A percentile compares a stretch with the other conserved stretches of the same genome.
Conservation (phyloP, 2,797 vertebrate species). For the Apogon hyalosoma region DNA sequence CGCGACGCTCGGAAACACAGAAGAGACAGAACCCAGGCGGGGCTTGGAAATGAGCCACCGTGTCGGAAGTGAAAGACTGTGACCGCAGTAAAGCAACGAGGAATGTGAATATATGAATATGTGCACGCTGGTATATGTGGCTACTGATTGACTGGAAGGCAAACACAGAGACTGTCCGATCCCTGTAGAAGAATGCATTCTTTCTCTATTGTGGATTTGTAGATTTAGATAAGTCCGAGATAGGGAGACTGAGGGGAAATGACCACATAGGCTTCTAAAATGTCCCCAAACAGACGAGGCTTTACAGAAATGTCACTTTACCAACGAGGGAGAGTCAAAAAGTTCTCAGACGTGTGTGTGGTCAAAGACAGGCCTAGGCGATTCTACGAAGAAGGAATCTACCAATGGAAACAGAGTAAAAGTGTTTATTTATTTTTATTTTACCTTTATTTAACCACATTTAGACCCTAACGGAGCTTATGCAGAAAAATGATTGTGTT, state of each 20-base stretch:
- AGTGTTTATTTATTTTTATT: too few relatives aligned
- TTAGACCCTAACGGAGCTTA: too few relatives aligned
- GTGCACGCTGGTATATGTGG: slow-evolving; percentile 22
- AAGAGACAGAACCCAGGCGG: slow-evolving; percentile 18
- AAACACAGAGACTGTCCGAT: slow-evolving; percentile 51
- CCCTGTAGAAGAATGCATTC: slow-evolving; percentile 48
- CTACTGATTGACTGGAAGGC: slow-evolving; percentile 68
- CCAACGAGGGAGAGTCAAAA: too few relatives aligned
- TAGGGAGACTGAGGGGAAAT: not conserved
- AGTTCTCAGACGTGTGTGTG: too few relatives aligned
- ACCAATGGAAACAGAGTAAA: too few relatives aligned
- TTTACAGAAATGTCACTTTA: not conserved
- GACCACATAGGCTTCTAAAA: not conserved
- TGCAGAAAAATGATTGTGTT: too few relatives aligned
- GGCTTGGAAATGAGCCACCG: slow-evolving; percentile 15
- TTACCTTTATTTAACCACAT: too few relatives aligned
- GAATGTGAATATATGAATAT: slow-evolving; percentile 16
- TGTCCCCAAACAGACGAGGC: not conserved
- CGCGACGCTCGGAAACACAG: not conserved
- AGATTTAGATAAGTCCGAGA: slow-evolving; percentile 12
- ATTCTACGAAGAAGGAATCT: too few relatives aligned
- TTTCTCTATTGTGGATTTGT: slow-evolving; percentile 25
- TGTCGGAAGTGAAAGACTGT: slow-evolving; percentile 11
- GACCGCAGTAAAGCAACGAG: not conserved
- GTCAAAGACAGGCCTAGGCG: too few relatives aligned